phyloP scores from a whole-genome alignment of 2,888 invertebrate species.

The Temnothorax ravouxi region DNA sequence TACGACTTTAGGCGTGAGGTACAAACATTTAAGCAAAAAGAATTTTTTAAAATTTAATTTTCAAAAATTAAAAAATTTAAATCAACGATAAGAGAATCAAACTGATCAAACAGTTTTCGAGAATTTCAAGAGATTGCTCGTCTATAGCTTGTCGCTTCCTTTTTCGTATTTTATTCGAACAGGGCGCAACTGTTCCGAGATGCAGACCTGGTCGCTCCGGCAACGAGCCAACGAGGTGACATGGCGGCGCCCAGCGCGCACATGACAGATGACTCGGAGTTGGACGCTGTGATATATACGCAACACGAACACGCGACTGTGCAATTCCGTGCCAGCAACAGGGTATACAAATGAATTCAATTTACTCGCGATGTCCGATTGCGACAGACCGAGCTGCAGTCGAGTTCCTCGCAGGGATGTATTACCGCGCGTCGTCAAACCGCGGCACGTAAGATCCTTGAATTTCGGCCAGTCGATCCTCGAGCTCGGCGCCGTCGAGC shows the following conservation, averaged over 20 bases:
- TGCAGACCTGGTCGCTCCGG: conserved; percentile 38
- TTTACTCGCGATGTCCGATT: conserved; percentile 40
- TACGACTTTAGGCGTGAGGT: background rate
- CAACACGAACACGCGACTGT: background rate
- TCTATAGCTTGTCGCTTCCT: background rate
- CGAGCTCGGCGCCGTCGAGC: conserved; percentile 38
- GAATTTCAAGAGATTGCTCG: background rate
- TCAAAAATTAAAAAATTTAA: background rate
- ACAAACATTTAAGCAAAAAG: background rate
- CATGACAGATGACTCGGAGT: too few species aligned
- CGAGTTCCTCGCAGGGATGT: background rate
- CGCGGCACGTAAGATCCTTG: conserved; percentile 66
- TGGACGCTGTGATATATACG: background rate
- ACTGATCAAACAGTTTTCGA: background rate
- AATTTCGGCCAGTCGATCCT: conserved; percentile 67
- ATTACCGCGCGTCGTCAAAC: conserved; percentile 33
- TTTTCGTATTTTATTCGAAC: background rate
- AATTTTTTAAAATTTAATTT: background rate
- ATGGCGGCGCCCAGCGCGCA: conserved; percentile 48
- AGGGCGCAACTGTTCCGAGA: background rate
- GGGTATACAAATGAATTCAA: background rate
- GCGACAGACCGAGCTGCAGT: background rate
- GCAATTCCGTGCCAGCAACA: background rate
- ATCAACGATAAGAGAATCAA: background rate
- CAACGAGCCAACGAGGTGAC: background rate